These are phyloP conservation scores for Drosophila anomalata DNA, from an alignment of 2,888 invertebrate genomes.

Conservation along the genomic window DNA sequence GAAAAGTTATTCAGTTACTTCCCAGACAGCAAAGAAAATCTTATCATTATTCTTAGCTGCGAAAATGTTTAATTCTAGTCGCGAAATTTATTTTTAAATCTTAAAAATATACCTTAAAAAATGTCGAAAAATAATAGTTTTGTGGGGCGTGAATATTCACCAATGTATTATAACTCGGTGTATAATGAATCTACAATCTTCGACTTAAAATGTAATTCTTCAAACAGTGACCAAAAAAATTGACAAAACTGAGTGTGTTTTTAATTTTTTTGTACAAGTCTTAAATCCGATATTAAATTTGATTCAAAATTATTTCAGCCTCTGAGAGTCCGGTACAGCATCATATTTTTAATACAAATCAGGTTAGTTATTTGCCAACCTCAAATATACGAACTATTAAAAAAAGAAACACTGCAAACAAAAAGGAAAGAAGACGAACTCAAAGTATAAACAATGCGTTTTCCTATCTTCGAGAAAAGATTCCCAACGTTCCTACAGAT, in stretches of 20 bases:
- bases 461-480: slow-evolving; percentile 95
- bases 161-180: slow-evolving; percentile 54
- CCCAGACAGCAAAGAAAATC: slow-evolving; percentile 23
- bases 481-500: slow-evolving; percentile 97
- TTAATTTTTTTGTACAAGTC: background rate
- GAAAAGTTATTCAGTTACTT: slow-evolving; percentile 23
- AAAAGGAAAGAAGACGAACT: slow-evolving; percentile 95
- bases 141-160: slow-evolving; percentile 42
- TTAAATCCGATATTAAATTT: background rate
- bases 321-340: slow-evolving; percentile 71
- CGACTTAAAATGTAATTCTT: slow-evolving; percentile 44
- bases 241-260: background rate
- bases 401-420: slow-evolving; percentile 94
- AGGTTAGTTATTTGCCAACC: slow-evolving; percentile 73
- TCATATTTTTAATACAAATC: slow-evolving; percentile 68
- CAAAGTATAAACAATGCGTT: slow-evolving; percentile 98
- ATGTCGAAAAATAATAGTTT: slow-evolving; percentile 55
- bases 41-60: background rate
- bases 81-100: background rate
- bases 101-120: slow-evolving; percentile 13
- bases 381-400: slow-evolving; percentile 86
- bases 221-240: background rate
- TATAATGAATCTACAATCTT: slow-evolving; percentile 48
- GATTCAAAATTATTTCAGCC: slow-evolving; percentile 48
- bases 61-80: slow-evolving; percentile 10